phyloP scores from a whole-genome alignment of 2,113 vertebrate genomes.

The Acrocephalus arundinaceus region DNA sequence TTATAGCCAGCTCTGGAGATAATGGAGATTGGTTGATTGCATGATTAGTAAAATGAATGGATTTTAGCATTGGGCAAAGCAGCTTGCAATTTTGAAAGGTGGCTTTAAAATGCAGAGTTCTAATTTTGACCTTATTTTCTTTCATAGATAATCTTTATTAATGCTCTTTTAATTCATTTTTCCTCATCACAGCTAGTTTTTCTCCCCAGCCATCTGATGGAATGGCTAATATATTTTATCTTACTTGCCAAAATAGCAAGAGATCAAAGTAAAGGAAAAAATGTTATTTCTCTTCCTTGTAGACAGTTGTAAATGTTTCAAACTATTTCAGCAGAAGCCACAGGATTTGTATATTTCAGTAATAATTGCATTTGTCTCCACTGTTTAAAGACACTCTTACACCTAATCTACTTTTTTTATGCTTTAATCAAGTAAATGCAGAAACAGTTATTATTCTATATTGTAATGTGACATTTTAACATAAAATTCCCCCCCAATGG shows the following conservation, averaged over 20 bases:
- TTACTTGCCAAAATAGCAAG: conserved; percentile 24
- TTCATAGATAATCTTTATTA: conserved; percentile 67
- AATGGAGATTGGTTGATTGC: conserved; percentile 61
- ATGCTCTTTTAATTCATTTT: conserved; percentile 36
- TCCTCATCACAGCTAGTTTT: conserved; percentile 32
- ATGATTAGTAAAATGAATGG: conserved; percentile 64
- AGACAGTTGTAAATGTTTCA: conserved; percentile 1
- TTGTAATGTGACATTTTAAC: conserved; percentile 35
- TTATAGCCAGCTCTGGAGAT: conserved; percentile 67
- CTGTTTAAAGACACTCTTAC: conserved; percentile 63
- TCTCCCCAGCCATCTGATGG: conserved; percentile 5
- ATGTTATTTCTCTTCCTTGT: not conserved
- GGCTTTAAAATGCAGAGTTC: conserved; percentile 58
- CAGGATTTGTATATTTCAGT: conserved; percentile 45
- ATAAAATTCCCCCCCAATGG: conserved; percentile 31
- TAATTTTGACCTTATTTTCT: conserved; percentile 57
- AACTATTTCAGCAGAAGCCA: conserved; percentile 4
- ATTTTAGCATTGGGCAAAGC: conserved; percentile 63
- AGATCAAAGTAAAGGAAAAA: conserved; percentile 19
- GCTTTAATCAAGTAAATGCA: conserved; percentile 73
- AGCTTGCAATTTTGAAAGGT: conserved; percentile 43
- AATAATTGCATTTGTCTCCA: conserved; percentile 68
- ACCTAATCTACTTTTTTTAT: conserved; percentile 55
- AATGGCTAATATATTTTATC: conserved; percentile 45
- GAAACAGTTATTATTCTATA: conserved; percentile 63